Conservation (phyloP, 2,113 vertebrate species). For the Crotalus tigris region DNA sequence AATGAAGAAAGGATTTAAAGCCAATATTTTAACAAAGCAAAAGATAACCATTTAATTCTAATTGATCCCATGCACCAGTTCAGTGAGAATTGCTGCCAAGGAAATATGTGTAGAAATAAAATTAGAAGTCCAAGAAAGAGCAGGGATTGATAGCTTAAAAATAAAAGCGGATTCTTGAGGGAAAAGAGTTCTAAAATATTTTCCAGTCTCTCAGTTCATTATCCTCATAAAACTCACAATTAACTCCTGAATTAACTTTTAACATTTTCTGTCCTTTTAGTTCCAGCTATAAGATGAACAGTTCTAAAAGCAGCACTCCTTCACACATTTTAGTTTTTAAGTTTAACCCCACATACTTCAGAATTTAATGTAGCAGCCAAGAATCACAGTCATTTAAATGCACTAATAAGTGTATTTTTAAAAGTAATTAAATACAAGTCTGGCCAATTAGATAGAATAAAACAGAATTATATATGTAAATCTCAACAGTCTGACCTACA, state of each 20-base stretch:
- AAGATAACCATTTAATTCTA: background rate
- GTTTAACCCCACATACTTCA: background rate
- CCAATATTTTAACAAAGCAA: background rate
- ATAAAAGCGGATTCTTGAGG: conserved; percentile 53
- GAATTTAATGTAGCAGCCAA: background rate
- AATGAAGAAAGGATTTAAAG: background rate
- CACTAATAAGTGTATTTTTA: conserved; percentile 53
- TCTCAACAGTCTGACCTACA: conserved; percentile 41
- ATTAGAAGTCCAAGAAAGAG: conserved; percentile 22
- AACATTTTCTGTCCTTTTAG: conserved; percentile 54
- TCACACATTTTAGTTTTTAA: background rate
- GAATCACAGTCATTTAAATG: background rate
- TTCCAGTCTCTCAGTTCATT: conserved; percentile 69
- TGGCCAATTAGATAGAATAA: conserved; percentile 52
- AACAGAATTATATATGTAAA: conserved; percentile 33
- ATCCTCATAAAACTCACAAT: conserved; percentile 56
- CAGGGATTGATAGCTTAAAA: conserved; percentile 44
- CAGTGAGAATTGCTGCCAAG: background rate
- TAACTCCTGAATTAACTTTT: conserved; percentile 60
- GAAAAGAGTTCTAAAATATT: conserved; percentile 51
- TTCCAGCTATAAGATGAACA: conserved; percentile 50
- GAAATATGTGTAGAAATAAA: conserved; percentile 30
- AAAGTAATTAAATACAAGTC: conserved; percentile 50
- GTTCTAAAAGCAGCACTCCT: conserved; percentile 28
- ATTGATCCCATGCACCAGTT: background rate